Evolutionary conservation across 1,140 invertebrate species (phyloP), one percentile per base, ranked within the genome.

Genomic region (Thaumetopoea pityocampa): DNA sequence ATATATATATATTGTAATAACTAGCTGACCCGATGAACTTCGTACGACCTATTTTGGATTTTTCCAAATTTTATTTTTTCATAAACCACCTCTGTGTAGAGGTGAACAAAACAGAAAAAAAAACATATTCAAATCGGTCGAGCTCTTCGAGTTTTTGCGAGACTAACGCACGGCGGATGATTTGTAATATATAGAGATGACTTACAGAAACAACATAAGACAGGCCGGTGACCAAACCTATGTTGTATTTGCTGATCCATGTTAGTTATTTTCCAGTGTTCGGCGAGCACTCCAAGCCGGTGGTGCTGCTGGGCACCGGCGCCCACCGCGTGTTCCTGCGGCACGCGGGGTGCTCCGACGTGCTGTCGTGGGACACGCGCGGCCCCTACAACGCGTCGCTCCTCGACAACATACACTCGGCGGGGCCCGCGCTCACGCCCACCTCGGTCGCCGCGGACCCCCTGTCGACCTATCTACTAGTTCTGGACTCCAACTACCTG

Each of bases 401-500:
- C 6, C 48, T 70, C 1, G 41, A 43, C 6, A 64, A 47, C 41
- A 49, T 71, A 2, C 63, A 68, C 23, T 69, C 67, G 4, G 43
- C 70, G 0, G 65, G 55, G 4, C 66, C 66, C 0, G 27, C 52
- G 18, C 40, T 71, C 9, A 45, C 48, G 4, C 61, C 70, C 3
- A 68, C 58, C 4, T 63, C 65, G 2, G 67, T 68, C 1, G 29
- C 54, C 4, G 51, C 41, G 1, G 51, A 61, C 12, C 54, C 51
- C 4, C 26, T 65, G 4, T 59, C n/a, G 58, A 34, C 49, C 40
- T 5, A 16, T 48, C 32, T 69, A 0, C 24, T 69, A 5, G 36
- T 71, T 26, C 41, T 74, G 1, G 67, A 74, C 35, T 63, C 67
- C 4, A 65, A 74, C 32, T 71, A 69, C 18, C 43, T 36, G 8